Evolutionary conservation across 1,140 invertebrate genomes (phyloP), one percentile per base, ranked within the genome.

Genomic region (Drosophila baimaii): DNA sequence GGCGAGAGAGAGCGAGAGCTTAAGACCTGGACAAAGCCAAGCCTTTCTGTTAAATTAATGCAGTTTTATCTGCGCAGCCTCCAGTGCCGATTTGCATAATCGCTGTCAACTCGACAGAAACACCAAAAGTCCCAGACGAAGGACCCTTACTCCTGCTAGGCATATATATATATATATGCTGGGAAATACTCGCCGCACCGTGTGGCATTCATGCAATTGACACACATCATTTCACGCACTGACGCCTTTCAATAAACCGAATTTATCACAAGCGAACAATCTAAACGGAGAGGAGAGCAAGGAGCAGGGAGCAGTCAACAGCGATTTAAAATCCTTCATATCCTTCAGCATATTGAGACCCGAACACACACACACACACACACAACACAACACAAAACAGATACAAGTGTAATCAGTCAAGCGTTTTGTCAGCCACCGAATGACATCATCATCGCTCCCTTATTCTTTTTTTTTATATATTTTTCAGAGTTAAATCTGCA

Each of bases 191-290:
- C 49, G 64, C 43, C 35, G 25, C 46, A n/a, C 46, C 46, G n/a
- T 47, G 49, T 61, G 46, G 46, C 56, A 81, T 63, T 79, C 78
- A 84, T 92, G 91, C 90, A 86, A 92, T 92, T 92, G 91, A 92
- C 91, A 92, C 91, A 92, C 91, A 92, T 92, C 91, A 92, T 92
- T 92, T 92, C 82, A 92, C 91, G 91, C 90, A 78, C 91, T 92
- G 91, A 83, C 91, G 91, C 91, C 85, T 91, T 90, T 92, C 90
- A 92, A 92, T 92, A 91, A 91, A 91, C 81, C 83, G 81, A 88
- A 90, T 90, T 91, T 88, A 91, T 89, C 77, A 88, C 80, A 79
- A 77, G 73, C 74, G 47, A 57, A 68, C 68, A 80, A 85, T 85
- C 81, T 54, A 54, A 35, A 13, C 51, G 51, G 29, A 8, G 29